Evolutionary conservation across 2,113 vertebrate genomes (phyloP).

Genomic region (Antigone vipio): DNA sequence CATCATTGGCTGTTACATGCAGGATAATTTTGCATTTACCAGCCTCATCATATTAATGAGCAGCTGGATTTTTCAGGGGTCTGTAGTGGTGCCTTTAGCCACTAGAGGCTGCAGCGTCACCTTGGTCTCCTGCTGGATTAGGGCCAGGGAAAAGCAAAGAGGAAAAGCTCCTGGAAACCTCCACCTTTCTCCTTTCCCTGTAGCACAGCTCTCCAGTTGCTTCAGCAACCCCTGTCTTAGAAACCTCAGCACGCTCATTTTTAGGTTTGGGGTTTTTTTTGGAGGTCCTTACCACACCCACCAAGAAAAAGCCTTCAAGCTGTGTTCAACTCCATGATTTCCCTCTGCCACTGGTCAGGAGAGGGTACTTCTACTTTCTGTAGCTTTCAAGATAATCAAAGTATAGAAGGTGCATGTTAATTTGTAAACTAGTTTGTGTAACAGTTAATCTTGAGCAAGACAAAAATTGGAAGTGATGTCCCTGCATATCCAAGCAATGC

Average conservation of each 20-base stretch:
- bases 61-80: neutral
- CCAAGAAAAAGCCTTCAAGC: neutral
- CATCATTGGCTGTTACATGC: rapidly evolving
- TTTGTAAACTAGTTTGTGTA: neutral
- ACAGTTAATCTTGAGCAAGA: neutral
- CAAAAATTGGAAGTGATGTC: neutral
- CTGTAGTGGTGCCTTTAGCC: neutral
- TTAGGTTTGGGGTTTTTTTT: neutral
- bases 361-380: neutral
- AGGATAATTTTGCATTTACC: neutral
- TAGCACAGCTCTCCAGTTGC: neutral
- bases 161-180: neutral
- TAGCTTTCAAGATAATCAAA: neutral
- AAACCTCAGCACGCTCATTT: neutral
- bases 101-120: neutral
- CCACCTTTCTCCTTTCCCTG: neutral
- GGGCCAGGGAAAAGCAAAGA: neutral
- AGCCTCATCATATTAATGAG: neutral
- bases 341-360: neutral
- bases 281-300: neutral
- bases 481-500: neutral
- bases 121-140: neutral
- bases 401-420: neutral
- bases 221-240: neutral
- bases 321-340: neutral